These are phyloP conservation scores for Nicator chloris DNA, from an alignment of 2,113 vertebrate genomes.

Conservation along the genomic window DNA sequence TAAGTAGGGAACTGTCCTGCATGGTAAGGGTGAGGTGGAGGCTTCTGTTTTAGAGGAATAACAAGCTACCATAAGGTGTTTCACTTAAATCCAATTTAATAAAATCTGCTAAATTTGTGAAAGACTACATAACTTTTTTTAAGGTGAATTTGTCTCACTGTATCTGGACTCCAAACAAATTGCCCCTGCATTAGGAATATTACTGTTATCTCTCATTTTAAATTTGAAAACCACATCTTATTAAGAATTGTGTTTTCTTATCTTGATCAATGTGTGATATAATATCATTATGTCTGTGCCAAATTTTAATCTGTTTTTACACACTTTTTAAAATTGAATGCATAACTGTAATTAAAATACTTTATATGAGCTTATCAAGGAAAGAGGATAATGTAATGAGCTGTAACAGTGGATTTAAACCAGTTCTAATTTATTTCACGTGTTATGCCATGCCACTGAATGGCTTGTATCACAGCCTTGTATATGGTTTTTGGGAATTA, in stretches of 20 bases:
- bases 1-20: background rate
- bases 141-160: background rate
- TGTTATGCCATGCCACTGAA: background rate
- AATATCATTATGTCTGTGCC: background rate
- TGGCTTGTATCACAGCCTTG: background rate
- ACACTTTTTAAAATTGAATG: background rate
- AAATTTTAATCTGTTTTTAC: background rate
- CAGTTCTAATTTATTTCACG: background rate
- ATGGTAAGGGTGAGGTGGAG: background rate
- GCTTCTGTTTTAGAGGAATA: background rate
- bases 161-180: background rate
- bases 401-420: background rate
- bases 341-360: background rate
- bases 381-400: background rate
- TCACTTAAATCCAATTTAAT: background rate
- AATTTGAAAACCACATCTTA: background rate
- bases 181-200: background rate
- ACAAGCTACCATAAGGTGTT: background rate
- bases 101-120: background rate
- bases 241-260: background rate
- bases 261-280: background rate
- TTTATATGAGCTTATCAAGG: background rate
- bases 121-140: background rate
- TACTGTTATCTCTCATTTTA: background rate
- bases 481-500: background rate